Evolutionary conservation across 1,140 invertebrate genomes (phyloP).

Genomic region (Aphelenchoides fujianensis): DNA sequence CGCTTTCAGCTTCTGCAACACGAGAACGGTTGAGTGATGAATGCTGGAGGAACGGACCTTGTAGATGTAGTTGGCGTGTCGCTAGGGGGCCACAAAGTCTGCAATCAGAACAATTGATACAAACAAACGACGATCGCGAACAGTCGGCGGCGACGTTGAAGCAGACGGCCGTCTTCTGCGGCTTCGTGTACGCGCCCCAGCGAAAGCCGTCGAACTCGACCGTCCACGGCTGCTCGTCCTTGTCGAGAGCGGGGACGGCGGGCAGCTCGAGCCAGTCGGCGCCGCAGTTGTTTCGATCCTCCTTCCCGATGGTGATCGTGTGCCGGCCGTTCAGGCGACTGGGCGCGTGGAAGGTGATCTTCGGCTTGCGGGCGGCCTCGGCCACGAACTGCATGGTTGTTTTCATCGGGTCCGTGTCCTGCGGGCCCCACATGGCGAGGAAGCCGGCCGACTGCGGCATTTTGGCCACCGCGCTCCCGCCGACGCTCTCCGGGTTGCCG

Average conservation of each 20-base stretch:
- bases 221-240: background rate
- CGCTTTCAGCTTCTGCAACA: background rate
- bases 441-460: background rate
- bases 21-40: too few species aligned
- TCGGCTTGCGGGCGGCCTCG: background rate
- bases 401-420: background rate
- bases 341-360: background rate
- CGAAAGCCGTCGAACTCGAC: background rate
- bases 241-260: background rate
- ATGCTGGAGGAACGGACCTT: too few species aligned
- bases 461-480: background rate
- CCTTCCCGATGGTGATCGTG: background rate
- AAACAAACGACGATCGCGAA: background rate
- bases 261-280: background rate
- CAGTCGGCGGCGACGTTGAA: background rate
- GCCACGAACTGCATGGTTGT: background rate
- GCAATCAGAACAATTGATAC: background rate
- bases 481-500: background rate
- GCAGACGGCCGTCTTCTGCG: background rate
- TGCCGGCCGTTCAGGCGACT: background rate
- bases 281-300: background rate
- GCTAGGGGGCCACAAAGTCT: background rate
- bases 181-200: background rate
- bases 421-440: background rate
- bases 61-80: constrained; percentile 2